These are phyloP conservation scores for Trematocara zebra DNA, from an alignment of 2,113 vertebrate genomes.

Conservation along the genomic window DNA sequence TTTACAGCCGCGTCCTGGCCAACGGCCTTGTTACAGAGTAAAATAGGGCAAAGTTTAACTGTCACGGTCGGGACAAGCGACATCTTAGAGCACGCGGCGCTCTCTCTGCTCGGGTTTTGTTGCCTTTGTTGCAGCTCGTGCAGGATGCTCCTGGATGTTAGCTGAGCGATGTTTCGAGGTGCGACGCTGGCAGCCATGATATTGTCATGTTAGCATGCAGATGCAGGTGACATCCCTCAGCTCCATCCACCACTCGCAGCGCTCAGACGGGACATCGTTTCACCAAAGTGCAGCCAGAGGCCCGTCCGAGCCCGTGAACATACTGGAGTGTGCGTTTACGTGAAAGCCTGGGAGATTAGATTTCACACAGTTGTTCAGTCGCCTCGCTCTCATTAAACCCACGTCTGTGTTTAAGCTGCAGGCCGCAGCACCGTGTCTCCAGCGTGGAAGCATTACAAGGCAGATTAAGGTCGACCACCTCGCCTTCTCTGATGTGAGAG, in stretches of 20 bases:
- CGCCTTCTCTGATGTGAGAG: neutral
- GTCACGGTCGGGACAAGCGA: neutral
- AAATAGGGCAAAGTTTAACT: neutral
- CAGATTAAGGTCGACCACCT: neutral
- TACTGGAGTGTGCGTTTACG: neutral
- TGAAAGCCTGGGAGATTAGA: neutral
- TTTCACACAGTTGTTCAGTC: neutral
- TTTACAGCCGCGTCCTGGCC: neutral
- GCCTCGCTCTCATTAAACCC: neutral
- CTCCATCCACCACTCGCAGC: neutral
- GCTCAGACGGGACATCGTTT: neutral
- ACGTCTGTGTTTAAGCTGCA: neutral
- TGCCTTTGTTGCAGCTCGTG: neutral
- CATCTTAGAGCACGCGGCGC: neutral
- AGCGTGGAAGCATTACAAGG: neutral
- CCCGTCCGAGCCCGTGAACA: neutral
- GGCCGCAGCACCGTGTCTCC: neutral
- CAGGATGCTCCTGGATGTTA: neutral
- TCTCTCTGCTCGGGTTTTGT: neutral
- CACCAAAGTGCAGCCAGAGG: neutral
- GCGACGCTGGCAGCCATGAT: neutral
- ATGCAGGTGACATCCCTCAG: neutral
- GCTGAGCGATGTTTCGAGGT: neutral
- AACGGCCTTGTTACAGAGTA: neutral
- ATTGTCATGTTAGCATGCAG: neutral